Evolutionary conservation across 2,797 vertebrate species (phyloP).

Genomic region (Acanthornis magna): DNA sequence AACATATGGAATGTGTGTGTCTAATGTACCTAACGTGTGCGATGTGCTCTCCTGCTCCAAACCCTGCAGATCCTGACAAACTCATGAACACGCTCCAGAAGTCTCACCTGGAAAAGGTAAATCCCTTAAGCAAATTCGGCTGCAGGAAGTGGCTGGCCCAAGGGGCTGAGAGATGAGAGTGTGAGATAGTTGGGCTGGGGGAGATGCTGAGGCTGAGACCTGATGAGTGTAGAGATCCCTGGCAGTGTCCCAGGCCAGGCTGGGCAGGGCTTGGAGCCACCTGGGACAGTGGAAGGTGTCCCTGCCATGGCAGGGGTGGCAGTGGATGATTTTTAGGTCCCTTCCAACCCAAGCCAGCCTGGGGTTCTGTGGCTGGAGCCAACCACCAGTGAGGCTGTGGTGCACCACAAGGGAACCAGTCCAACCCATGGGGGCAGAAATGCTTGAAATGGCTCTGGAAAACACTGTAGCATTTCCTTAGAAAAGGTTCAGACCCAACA

Average conservation of each 20-base stretch:
- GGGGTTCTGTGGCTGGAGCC: neutral
- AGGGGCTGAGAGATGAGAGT: neutral
- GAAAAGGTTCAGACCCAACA: neutral
- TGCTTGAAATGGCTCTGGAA: neutral
- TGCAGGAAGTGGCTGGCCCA: neutral
- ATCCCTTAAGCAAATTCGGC: neutral
- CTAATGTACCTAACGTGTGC: too few relatives aligned
- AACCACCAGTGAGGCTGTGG: neutral
- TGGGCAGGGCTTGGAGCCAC: neutral
- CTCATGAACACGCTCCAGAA: neutral
- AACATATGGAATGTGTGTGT: neutral
- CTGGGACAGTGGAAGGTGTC: neutral
- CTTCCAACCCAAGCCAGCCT: neutral
- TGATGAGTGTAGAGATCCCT: accelerated
- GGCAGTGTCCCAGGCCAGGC: accelerated
- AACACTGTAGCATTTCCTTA: neutral
- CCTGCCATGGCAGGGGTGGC: neutral
- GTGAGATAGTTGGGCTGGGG: neutral
- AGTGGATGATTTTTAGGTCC: neutral
- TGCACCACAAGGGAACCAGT: accelerated
- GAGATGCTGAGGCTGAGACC: neutral
- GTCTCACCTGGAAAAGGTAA: conserved; percentile 50
- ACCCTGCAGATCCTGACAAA: conserved; percentile 1
- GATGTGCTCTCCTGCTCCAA: neutral
- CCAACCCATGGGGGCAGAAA: neutral